These are phyloP conservation scores for Kuschelorhynchus macadamiae DNA, from an alignment of 2,888 invertebrate species.

Conservation along the genomic window DNA sequence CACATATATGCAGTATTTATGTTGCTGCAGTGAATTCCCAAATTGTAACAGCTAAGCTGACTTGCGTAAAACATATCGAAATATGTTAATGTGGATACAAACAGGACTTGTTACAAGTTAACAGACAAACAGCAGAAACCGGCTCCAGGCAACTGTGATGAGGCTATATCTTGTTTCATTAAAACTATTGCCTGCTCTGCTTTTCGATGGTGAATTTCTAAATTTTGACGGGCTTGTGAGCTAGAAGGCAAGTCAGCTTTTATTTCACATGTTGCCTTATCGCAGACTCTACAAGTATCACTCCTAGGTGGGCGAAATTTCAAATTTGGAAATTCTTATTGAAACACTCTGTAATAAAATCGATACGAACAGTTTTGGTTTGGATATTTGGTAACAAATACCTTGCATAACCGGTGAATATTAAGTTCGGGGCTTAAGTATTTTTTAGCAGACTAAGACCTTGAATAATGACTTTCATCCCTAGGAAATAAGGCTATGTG, in stretches of 20 bases:
- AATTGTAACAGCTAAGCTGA: constrained; percentile 8
- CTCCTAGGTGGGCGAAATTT: constrained; percentile 18
- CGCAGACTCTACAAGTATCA: constrained; percentile 18
- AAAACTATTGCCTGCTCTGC: constrained; percentile 2
- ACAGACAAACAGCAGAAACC: constrained; percentile 1
- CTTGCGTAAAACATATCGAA: constrained; percentile 5
- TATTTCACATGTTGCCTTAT: constrained; percentile 12
- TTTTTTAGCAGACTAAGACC: constrained; percentile 11
- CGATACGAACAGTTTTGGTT: constrained; percentile 12
- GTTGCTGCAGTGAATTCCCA: not conserved
- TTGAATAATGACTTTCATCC: constrained; percentile 16
- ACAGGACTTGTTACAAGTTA: constrained; percentile 8
- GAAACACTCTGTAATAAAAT: not conserved
- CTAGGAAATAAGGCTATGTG: constrained; percentile 2
- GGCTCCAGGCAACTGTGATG: constrained; percentile 17
- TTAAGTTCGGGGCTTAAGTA: constrained; percentile 7
- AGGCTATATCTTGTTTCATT: not conserved
- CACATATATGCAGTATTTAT: constrained; percentile 12
- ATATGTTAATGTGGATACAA: constrained; percentile 2
- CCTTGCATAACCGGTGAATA: constrained; percentile 9
- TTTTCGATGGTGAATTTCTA: constrained; percentile 4
- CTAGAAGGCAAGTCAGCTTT: constrained; percentile 10
- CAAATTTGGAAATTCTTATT: constrained; percentile 11
- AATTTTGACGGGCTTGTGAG: constrained; percentile 8
- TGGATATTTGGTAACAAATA: constrained; percentile 4